Evolutionary conservation across 2,113 vertebrate genomes (phyloP), one percentile per base, ranked within the genome.

Genomic region (Leucosticte australis): DNA sequence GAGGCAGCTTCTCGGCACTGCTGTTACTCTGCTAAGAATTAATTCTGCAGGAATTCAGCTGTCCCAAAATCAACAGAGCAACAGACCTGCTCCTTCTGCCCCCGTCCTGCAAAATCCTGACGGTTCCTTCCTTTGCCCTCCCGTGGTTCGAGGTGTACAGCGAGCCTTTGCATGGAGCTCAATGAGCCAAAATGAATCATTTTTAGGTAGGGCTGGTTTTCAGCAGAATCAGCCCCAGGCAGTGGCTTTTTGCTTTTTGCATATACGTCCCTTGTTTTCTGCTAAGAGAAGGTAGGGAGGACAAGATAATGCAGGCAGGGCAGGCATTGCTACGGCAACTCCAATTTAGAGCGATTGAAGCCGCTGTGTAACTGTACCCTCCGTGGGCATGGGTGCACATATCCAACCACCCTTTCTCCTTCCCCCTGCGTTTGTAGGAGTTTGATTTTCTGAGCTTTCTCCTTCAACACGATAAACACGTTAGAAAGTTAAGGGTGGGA

Each of bases 371-470:
- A 83, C 75, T 57, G 55, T 52, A 95, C 42, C 59, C 75, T 88
- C 31, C 0, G 27, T 5, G 55, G 59, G 88, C 50, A 80, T 27
- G 88, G 67, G 71, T 80, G 50, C 68, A 7, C 6, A 1, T 24
- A 83, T 53, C 49, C 62, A 92, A 33, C 31, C 69, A 62, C 50
- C 39, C n/a, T 2, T 67, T 62, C 68, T 81, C 42, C 55, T 39
- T 42, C 79, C 55, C 50, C 35, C 33, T 8, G 13, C 11, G 0
- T 52, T 89, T 93, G 89, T 84, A 94, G 94, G 94, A 95, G 83
- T 92, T 75, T 31, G 83, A 78, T 89, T 89, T 87, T 93, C 91
- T 83, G 91, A 95, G 92, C 79, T 87, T 83, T 92, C 46, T 76
- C 56, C 69, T 79, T 83, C 80, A 50, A 20, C 7, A 2, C 7